phyloP scores from a whole-genome alignment of 2,888 invertebrate species.

The Dasypolia templi region DNA sequence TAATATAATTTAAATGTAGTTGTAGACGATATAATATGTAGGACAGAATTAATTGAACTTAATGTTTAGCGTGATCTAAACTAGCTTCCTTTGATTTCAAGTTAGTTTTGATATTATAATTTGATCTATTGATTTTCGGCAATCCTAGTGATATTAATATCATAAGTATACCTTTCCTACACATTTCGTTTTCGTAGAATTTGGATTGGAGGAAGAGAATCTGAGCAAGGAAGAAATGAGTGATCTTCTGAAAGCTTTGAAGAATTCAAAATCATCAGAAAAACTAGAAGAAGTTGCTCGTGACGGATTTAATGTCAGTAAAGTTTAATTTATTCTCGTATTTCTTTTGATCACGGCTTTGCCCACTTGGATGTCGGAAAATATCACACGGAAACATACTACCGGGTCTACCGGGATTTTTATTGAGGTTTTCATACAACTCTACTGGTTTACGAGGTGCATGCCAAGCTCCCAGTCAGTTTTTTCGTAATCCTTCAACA shows the following conservation, averaged over 20 bases:
- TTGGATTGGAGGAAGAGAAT: slow-evolving; percentile 86
- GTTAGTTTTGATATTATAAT: background rate
- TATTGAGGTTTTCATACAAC: too few species aligned
- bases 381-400: too few species aligned
- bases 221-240: slow-evolving; percentile 87
- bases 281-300: slow-evolving; percentile 78
- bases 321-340: slow-evolving; percentile 19
- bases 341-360: too few species aligned
- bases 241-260: slow-evolving; percentile 85
- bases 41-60: background rate
- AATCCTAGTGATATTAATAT: background rate
- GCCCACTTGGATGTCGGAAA: too few species aligned
- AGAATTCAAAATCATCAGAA: slow-evolving; percentile 83
- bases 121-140: background rate
- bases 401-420: too few species aligned
- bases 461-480: too few species aligned
- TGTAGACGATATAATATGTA: background rate
- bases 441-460: too few species aligned
- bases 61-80: background rate
- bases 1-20: background rate
- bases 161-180: background rate
- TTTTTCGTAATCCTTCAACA: too few species aligned
- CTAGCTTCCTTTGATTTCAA: background rate
- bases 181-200: slow-evolving; percentile 76
- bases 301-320: slow-evolving; percentile 40